Evolutionary conservation across 2,113 vertebrate species (phyloP).

Genomic region (Catharus bicknelli): DNA sequence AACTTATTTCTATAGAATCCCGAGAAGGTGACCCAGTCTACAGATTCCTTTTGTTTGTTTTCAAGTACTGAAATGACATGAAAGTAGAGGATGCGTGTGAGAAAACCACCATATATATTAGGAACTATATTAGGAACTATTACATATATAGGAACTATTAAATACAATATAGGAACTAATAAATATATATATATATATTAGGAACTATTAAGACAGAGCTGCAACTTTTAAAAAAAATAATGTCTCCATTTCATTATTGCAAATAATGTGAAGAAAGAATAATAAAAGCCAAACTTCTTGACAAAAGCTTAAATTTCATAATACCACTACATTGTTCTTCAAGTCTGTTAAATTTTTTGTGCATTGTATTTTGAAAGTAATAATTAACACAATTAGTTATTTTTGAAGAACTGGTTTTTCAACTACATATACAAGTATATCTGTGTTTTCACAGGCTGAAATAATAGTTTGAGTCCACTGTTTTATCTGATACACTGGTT

Average conservation of each 20-base stretch:
- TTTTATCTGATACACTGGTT: background rate
- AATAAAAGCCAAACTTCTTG: background rate
- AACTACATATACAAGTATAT: background rate
- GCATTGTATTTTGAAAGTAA: background rate
- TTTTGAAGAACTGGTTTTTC: background rate
- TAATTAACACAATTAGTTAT: background rate
- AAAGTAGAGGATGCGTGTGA: background rate
- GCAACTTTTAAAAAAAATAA: background rate
- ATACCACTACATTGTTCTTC: background rate
- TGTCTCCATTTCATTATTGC: accelerated
- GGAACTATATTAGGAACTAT: background rate
- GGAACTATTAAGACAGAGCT: background rate
- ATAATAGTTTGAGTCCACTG: background rate
- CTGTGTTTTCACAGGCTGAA: background rate
- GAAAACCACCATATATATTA: background rate
- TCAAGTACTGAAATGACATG: background rate
- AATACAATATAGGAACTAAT: no score
- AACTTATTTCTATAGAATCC: background rate
- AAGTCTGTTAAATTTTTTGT: background rate
- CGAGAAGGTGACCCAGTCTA: background rate
- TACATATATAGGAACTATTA: no score
- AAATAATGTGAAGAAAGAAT: background rate
- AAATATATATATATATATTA: background rate
- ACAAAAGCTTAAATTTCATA: background rate
- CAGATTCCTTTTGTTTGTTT: background rate